Evolutionary conservation across 1,140 invertebrate genomes (phyloP).

Genomic region (Riptortus pedestris): DNA sequence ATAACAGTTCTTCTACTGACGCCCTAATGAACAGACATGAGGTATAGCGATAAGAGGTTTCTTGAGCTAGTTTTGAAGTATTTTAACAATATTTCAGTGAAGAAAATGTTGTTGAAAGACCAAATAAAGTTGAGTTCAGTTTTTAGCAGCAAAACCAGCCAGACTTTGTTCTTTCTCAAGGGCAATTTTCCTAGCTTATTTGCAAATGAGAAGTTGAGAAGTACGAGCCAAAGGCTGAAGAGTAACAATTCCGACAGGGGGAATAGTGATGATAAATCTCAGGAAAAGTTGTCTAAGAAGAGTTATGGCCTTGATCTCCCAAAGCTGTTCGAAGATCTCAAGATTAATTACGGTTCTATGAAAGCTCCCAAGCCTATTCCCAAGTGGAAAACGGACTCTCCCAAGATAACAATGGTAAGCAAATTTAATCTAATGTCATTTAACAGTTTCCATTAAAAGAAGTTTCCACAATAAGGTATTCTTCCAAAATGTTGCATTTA

Average conservation of each 20-base stretch:
- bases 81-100: neutral
- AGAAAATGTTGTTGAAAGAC: neutral
- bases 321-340: neutral
- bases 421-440: neutral
- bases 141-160: neutral
- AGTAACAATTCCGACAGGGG: neutral
- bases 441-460: neutral
- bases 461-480: neutral
- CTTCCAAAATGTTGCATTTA: neutral
- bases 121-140: neutral
- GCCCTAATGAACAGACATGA: no score
- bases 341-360: neutral
- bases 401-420: constrained; percentile 2
- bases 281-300: neutral
- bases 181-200: neutral
- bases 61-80: neutral
- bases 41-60: neutral
- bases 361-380: constrained; percentile 4
- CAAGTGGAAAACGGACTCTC: constrained; percentile 10
- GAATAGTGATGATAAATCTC: no score
- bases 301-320: neutral
- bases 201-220: neutral
- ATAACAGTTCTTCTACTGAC: no score
- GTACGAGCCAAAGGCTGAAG: neutral
- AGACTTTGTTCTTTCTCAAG: no score